Evolutionary conservation across 2,113 vertebrate genomes (phyloP), one percentile per base, ranked within the genome.

Genomic region (Indicator indicator): DNA sequence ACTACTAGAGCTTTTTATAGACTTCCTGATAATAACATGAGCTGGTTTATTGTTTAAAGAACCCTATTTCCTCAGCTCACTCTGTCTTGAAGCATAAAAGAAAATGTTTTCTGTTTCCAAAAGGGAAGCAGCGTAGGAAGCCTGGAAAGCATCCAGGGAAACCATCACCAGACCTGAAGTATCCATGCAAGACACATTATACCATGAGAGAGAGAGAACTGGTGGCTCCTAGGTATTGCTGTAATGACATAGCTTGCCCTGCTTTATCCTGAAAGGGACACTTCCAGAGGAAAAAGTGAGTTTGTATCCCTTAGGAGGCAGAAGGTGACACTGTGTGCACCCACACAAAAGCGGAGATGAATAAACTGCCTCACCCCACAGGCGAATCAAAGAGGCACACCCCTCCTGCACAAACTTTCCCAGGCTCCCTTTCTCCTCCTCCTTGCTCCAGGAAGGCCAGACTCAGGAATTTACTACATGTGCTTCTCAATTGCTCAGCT

Each of bases 341-440:
- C 36, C 65, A 16, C 27, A 18, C 17, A 10, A 36, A 9, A 33
- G 38, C 58, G 26, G 44, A 33, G 69, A 40, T 27, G 69, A 48
- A 44, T 32, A 11, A 78, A 50, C 20, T 1, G 5, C 73, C 62
- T 88, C 79, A n/a, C 20, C 65, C 59, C 0, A 1, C 1, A 9
- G 72, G 38, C 42, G 54, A 28, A 20, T 5, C 3, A 0, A 46
- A 26, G 23, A 36, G 58, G 28, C 91, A 72, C 85, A 6, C 73
- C 91, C 62, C 70, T 83, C 11, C 93, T 95, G 65, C 80, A 84
- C 73, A 94, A 93, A 80, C 54, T 44, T 78, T 32, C 65, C 65
- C 2, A 0, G 2, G 36, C 54, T 90, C 69, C 71, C 36, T 12
- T 55, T 56, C 38, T 67, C 71, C 74, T 81, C 70, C 79, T 62